Evolutionary conservation across 2,888 invertebrate genomes (phyloP).

Genomic region (Acrobasis repandana): DNA sequence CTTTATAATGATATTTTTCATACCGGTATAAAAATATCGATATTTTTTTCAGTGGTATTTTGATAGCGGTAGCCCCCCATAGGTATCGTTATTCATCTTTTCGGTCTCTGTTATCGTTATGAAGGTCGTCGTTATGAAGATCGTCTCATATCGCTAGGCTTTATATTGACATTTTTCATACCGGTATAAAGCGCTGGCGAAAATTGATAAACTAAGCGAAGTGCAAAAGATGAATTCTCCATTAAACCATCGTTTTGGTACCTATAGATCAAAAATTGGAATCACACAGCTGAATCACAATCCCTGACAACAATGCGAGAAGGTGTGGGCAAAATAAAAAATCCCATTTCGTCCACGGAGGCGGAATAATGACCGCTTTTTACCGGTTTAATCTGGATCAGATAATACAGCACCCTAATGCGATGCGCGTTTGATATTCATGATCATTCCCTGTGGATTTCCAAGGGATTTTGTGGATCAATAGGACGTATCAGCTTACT

Average conservation of each 20-base stretch:
- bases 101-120: no score
- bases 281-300: conserved; percentile 59
- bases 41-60: no score
- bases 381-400: conserved; percentile 78
- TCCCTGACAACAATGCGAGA: conserved; percentile 55
- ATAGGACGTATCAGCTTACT: conserved; percentile 29
- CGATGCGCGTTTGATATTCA: conserved; percentile 77
- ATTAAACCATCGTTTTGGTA: conserved; percentile 15
- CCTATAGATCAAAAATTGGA: conserved; percentile 29
- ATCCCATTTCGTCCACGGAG: conserved; percentile 66
- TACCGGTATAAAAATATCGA: no score
- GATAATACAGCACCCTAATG: conserved; percentile 63
- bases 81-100: no score
- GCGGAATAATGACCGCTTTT: conserved; percentile 81
- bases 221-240: not conserved
- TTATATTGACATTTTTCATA: no score
- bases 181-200: no score
- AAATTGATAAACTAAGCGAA: no score
- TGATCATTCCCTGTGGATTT: conserved; percentile 57
- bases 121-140: no score
- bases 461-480: conserved; percentile 49
- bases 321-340: conserved; percentile 77
- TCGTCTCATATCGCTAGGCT: no score
- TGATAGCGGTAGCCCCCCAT: no score
- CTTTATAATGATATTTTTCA: no score